Base-by-base conservation (phyloP, 2,888 invertebrate genomes). In the Tipula helvola region DNA sequence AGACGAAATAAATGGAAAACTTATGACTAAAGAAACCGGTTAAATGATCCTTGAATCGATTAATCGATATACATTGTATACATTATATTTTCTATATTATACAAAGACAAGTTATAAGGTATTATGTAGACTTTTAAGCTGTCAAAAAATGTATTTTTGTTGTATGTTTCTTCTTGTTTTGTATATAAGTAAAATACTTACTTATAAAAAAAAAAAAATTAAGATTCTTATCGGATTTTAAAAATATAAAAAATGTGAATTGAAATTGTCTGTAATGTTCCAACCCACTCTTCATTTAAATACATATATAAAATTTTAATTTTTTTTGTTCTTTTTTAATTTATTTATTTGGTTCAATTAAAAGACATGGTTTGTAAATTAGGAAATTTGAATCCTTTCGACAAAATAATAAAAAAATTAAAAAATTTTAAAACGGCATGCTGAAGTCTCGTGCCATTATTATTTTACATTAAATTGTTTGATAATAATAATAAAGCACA, bases 251-350 rank as follows among this genome's bases (percentile, higher is more conserved):
- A 57, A 57, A 16, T 57, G 52, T 57, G 52, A 57, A 57, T 71
- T 28, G 71, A 28, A 71, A 71, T 57, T 71, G 71, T 71, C 71
- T 71, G 71, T 71, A 71, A 71, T 71, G 71, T 71, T 71, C 28
- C 71, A 71, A 71, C 71, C 71, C 71, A 71, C 71, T 71, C 71
- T 71, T 71, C 71, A 71, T 71, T 71, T 71, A 71, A 71, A 71
- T 71, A 71, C 5, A 39, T 39, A 7, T 39, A 39, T 39, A 7
- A 7, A 39, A 7, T 4, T 39, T 4, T 39, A 7, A 28, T 2
- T 71, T 28, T 12, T n/a, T 52, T n/a, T 16, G 7, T 52, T 52
- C 3, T 52, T 52, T 52, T 18, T 28, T 28, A 71, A 71, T 28
- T 71, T 71, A 57, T 28, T 28, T 18, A 57, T 57, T 16, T n/a